Base-by-base conservation (phyloP, 2,797 vertebrate genomes). In the Sebastes elongatus region DNA sequence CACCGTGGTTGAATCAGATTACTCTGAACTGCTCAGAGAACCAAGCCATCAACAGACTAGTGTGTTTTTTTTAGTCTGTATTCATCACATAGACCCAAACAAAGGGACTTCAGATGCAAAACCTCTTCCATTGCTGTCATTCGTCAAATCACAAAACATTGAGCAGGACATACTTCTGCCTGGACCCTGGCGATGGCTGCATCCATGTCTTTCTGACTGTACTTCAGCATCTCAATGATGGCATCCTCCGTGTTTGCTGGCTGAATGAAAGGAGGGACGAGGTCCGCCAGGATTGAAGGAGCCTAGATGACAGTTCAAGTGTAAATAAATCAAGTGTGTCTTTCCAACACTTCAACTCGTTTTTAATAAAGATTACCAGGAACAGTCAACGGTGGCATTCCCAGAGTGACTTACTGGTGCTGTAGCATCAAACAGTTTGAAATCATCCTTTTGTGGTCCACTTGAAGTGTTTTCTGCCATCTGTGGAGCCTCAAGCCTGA, bases 191-290 rank as follows among this genome's bases (percentile, higher is more conserved):
- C 93, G 6, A 98, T 94, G 78, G 95, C 96, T 1, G 90, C 90
- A 20, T 99, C 97, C 96, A 98, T 94, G 90, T 99, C 98, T 83
- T 96, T 97, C 84, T 99, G 98, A 80, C 96, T 99, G 60, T 99
- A 99, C 86, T 96, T 97, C 13, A 99, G 90, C 33, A 99, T 88
- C 7, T 99, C 98, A 63, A 99, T 96, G 20, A 99, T 98, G 13
- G 96, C 92, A 3, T 93, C 96, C 72, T 97, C 96, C 1, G 77
- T 67, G 67, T 90, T 82, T 22, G 78, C 74, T 2, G 85, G 76
- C 33, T 93, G 89, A 2, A 76, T 59, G 79, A 95, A 91, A 7
- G 87, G 55, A 14, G 88, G 87, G 35, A 88, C 77, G 1, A 93
- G 76, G 83, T 76, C 30, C 76, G 90, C 63, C 0, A 93, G 81